Evolutionary conservation across 2,113 vertebrate genomes (phyloP).

Genomic region (Acrocephalus arundinaceus): DNA sequence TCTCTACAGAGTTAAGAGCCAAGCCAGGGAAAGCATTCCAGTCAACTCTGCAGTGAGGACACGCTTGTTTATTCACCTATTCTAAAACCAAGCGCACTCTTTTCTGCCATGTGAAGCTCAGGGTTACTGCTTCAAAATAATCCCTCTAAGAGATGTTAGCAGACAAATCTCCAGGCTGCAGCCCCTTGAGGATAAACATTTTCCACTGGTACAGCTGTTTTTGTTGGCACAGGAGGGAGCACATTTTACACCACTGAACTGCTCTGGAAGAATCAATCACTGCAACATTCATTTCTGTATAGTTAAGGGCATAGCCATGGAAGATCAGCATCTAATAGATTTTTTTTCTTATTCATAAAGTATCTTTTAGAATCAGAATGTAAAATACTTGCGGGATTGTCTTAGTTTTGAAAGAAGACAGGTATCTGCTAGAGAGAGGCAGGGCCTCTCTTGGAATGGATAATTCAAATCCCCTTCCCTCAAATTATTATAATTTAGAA

Average conservation of each 20-base stretch:
- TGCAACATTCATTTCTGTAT: not conserved
- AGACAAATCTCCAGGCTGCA: not conserved
- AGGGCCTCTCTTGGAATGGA: no score
- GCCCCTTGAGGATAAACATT: not conserved
- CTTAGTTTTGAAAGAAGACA: no score
- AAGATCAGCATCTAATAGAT: not conserved
- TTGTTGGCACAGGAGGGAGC: not conserved
- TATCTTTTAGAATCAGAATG: not conserved
- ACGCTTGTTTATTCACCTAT: not conserved
- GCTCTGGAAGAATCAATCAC: not conserved
- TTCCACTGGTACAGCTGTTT: not conserved
- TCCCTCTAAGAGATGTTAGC: not conserved
- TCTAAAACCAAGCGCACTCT: not conserved
- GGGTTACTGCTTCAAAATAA: not conserved
- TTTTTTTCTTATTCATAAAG: not conserved
- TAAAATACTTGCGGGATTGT: not conserved
- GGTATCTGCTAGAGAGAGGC: no score
- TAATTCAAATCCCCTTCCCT: no score
- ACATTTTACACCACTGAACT: not conserved
- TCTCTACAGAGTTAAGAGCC: not conserved
- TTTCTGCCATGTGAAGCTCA: not conserved
- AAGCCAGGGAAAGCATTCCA: not conserved
- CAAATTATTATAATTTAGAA: no score
- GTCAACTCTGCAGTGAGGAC: not conserved
- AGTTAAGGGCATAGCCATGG: not conserved